Evolutionary conservation across 2,888 invertebrate genomes (phyloP).

Genomic region (Philaethria dido): DNA sequence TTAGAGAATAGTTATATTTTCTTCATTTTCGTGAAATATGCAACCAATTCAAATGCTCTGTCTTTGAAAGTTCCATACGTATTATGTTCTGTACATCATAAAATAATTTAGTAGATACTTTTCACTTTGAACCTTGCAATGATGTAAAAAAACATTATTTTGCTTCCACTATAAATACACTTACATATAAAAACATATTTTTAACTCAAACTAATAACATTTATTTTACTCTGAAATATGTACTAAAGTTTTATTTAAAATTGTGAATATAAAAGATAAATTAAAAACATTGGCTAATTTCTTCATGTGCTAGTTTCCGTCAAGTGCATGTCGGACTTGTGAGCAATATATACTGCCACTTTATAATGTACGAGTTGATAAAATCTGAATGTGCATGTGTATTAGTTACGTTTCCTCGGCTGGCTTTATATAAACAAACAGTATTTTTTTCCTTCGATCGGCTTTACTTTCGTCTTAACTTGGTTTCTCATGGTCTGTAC

Average conservation of each 20-base stretch:
- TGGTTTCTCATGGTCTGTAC: background rate
- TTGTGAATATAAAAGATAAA: background rate
- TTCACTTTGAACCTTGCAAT: too few relatives aligned
- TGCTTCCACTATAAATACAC: too few relatives aligned
- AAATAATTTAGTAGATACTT: too few relatives aligned
- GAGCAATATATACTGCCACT: constrained; percentile 9
- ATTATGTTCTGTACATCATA: too few relatives aligned
- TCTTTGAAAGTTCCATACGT: too few relatives aligned
- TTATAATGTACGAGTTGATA: constrained; percentile 11
- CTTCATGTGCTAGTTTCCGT: constrained; percentile 14
- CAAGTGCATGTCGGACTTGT: constrained; percentile 17
- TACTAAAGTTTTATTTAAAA: background rate
- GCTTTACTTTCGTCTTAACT: background rate
- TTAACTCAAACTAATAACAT: too few relatives aligned
- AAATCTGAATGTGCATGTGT: background rate
- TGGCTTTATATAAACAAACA: constrained; percentile 4
- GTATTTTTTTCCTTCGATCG: background rate
- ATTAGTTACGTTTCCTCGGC: background rate
- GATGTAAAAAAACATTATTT: too few relatives aligned
- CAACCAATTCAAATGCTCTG: too few relatives aligned
- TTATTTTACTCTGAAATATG: too few relatives aligned
- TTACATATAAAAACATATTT: too few relatives aligned
- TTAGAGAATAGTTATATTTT: too few relatives aligned
- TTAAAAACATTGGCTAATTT: constrained; percentile 8
- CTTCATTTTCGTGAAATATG: too few relatives aligned